Percentiles rank a stretch among this genome's conserved stretches.
phyloP scores from a whole-genome alignment of 1,140 invertebrate genomes.

The silkworm (Bombyx mori) region ASM3026992v2 NC_085134.1:3196501-3197000 shows the following conservation, averaged over 20 bases:
- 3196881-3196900: conserved; percentile 91
- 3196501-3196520: no score
- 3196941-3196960: conserved; percentile 18
- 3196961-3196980: conserved; percentile 35
- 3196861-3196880: conserved; percentile 87
- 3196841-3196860: conserved; percentile 71
- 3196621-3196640: no score
- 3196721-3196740: conserved; percentile 25
- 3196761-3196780: conserved; percentile 86
- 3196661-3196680: no score
- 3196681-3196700: no score
- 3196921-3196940: conserved; percentile 79
- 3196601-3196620: no score
- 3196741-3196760: conserved; percentile 75
- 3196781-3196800: conserved; percentile 88
- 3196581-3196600: no score
- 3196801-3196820: conserved; percentile 79
- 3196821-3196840: conserved; percentile 79
- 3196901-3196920: conserved; percentile 82
- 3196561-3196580: no score
- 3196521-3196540: no score
- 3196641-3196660: no score
- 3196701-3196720: no score
- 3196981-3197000: conserved; percentile 10
- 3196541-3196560: no score